Evolutionary conservation across 2,797 vertebrate genomes (phyloP).

Genomic region (Falco rusticolus): DNA sequence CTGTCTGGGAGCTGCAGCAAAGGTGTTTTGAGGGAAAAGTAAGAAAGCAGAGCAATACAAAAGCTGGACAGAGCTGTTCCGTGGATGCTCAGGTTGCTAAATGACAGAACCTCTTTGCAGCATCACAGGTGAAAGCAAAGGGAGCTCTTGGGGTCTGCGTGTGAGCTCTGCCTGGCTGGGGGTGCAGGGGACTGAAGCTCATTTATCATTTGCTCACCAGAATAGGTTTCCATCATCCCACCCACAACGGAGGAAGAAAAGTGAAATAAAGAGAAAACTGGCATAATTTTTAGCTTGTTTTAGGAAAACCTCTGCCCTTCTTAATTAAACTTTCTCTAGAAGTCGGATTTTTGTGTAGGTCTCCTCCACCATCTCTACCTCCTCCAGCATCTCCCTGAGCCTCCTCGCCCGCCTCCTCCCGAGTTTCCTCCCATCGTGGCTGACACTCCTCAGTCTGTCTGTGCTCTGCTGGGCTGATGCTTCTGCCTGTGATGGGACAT

Average conservation of each 20-base stretch:
- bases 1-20: conserved; percentile 80
- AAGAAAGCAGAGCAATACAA: conserved; percentile 3
- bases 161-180: not conserved
- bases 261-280: not conserved
- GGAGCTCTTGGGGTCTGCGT: not conserved
- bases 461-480: not conserved
- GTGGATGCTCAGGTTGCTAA: conserved; percentile 70
- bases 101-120: not conserved
- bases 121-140: not conserved
- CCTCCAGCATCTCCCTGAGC: not conserved
- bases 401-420: not conserved
- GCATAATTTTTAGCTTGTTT: not conserved
- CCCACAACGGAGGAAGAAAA: not conserved
- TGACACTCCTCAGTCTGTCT: accelerated
- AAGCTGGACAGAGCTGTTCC: conserved; percentile 77
- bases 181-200: not conserved
- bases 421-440: accelerated
- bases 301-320: not conserved
- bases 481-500: accelerated
- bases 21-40: conserved; percentile 23
- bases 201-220: not conserved
- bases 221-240: not conserved
- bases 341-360: not conserved
- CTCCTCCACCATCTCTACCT: not conserved
- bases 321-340: too few relatives aligned